A percentile compares a stretch with the other conserved stretches of the same genome.
These are phyloP conservation scores for Clistopyga incitator DNA, from an alignment of 2,888 invertebrate species.

Conservation along the genomic window DNA sequence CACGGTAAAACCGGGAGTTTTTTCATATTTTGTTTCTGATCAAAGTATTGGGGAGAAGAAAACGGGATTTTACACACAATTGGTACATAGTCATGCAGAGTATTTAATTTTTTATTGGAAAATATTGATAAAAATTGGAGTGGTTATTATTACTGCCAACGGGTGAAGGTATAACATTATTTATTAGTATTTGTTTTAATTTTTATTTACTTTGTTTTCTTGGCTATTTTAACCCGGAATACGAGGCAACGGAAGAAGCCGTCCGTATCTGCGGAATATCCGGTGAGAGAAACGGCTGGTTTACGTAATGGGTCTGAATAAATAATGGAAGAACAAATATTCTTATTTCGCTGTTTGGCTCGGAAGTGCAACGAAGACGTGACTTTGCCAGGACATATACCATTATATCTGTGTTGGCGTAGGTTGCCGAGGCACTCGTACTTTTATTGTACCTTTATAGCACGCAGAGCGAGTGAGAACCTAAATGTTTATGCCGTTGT, in stretches of 20 bases:
- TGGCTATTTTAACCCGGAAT: neutral
- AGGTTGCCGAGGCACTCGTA: slow-evolving; percentile 30
- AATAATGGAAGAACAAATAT: slow-evolving; percentile 46
- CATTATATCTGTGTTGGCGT: slow-evolving; percentile 42
- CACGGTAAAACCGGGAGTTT: no score
- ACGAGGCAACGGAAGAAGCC: neutral
- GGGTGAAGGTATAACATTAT: no score
- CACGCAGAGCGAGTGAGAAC: slow-evolving; percentile 22
- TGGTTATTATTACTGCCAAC: no score
- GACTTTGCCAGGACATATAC: slow-evolving; percentile 12
- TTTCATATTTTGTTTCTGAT: neutral
- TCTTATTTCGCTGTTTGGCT: slow-evolving; percentile 26
- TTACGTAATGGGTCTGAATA: slow-evolving; percentile 39
- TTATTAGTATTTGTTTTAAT: neutral
- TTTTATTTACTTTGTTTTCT: no score
- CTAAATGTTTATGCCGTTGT: slow-evolving; percentile 43
- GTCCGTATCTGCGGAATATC: neutral
- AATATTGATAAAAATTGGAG: no score
- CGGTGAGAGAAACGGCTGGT: slow-evolving; percentile 8
- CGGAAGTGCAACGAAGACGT: slow-evolving; percentile 30
- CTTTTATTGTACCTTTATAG: slow-evolving; percentile 46
- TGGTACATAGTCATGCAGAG: no score
- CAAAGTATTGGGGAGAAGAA: no score
- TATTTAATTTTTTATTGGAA: no score
- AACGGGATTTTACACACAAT: no score